Evolutionary conservation across 2,797 vertebrate genomes (phyloP).

Genomic region (Sciurus carolinensis): DNA sequence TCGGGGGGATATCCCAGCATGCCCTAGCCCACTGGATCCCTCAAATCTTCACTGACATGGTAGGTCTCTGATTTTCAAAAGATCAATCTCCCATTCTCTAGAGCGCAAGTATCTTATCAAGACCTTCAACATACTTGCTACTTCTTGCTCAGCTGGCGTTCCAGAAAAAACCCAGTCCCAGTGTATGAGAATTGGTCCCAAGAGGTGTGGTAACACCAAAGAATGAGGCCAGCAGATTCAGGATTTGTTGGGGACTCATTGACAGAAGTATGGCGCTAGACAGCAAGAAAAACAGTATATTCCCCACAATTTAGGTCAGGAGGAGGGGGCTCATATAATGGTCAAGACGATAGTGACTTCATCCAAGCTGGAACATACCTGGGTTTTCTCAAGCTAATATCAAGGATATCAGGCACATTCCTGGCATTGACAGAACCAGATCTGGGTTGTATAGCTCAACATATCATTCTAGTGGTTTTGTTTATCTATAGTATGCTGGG

Average conservation of each 20-base stretch:
- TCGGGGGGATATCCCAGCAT: background rate
- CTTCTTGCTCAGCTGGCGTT: background rate
- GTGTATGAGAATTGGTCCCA: background rate
- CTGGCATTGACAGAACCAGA: background rate
- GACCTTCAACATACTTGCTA: background rate
- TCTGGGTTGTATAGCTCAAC: background rate
- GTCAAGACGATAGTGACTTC: background rate
- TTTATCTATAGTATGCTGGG: background rate
- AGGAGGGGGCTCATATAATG: background rate
- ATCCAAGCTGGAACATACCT: background rate
- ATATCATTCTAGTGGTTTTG: background rate
- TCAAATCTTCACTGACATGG: background rate
- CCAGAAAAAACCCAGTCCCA: background rate
- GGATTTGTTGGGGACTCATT: background rate
- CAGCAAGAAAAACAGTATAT: background rate
- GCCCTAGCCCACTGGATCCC: background rate
- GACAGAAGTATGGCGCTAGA: background rate
- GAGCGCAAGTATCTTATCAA: conserved; percentile 5
- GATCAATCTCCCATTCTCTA: background rate
- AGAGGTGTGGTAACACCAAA: background rate
- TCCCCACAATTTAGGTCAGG: background rate
- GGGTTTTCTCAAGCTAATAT: background rate
- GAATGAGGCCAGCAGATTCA: background rate
- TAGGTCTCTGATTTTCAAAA: background rate
- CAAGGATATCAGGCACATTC: background rate